These are phyloP conservation scores for Hydra vulgaris DNA, from an alignment of 30 jellyfish, hydroid and myxozoan species.

Conservation along the genomic window DNA sequence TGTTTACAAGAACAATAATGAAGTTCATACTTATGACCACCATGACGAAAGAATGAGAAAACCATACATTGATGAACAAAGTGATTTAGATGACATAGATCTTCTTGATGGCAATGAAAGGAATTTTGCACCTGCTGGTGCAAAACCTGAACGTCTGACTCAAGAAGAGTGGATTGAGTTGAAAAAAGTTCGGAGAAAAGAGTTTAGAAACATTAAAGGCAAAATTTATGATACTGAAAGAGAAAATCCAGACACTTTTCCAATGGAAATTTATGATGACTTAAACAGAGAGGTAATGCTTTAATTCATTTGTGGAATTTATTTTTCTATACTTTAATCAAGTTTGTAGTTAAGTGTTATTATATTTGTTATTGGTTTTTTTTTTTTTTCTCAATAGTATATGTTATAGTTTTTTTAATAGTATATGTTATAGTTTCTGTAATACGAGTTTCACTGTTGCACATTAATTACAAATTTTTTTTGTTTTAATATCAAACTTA, in stretches of 20 bases:
- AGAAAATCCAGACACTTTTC: not conserved
- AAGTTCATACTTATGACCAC: not conserved
- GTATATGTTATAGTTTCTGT: no score
- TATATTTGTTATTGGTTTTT: no score
- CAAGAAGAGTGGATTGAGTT: constrained; percentile 11
- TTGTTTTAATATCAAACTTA: no score
- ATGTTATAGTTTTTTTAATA: no score
- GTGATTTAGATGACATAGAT: constrained; percentile 18
- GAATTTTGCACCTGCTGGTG: constrained; percentile 12
- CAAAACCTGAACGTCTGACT: constrained; percentile 20
- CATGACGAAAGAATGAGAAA: not conserved
- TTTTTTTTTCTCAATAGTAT: no score
- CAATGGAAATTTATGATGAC: not conserved
- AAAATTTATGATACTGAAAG: not conserved
- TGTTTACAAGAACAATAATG: constrained; percentile 5
- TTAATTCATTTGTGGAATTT: not conserved
- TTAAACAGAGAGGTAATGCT: not conserved
- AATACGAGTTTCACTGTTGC: no score
- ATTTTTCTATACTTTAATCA: no score
- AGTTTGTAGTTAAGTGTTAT: no score
- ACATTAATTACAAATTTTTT: no score
- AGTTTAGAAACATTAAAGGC: not conserved
- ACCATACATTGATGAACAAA: not conserved
- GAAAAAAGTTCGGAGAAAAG: constrained; percentile 17
- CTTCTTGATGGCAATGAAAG: not conserved